Conservation (phyloP, 2,888 invertebrate genomes). For the Trisateles emortualis region DNA sequence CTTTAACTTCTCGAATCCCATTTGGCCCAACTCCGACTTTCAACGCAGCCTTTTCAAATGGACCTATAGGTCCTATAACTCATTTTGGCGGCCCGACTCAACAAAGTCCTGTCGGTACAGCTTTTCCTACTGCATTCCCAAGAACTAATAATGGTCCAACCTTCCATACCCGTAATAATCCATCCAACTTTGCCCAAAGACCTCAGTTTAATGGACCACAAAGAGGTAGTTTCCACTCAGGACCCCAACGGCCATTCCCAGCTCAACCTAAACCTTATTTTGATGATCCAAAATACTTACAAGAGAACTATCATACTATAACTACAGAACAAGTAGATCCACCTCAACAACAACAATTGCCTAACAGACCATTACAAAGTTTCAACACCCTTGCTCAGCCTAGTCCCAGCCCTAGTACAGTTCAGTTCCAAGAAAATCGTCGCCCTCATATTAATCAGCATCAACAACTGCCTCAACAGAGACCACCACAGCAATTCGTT, state of each 20-base stretch:
- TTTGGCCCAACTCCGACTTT: constrained; percentile 69
- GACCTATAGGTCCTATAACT: constrained; percentile 62
- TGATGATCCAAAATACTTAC: constrained; percentile 83
- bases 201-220: constrained; percentile 78
- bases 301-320: constrained; percentile 85
- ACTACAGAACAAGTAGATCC: constrained; percentile 81
- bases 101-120: constrained; percentile 67
- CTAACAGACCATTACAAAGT: constrained; percentile 68
- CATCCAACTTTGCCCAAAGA: constrained; percentile 65
- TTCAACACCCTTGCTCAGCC: constrained; percentile 68
- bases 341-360: constrained; percentile 74
- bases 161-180: constrained; percentile 69
- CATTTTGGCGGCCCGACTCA: constrained; percentile 70
- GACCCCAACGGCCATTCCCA: constrained; percentile 85
- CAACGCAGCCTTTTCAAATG: constrained; percentile 66
- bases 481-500: constrained; percentile 73
- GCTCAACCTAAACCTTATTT: constrained; percentile 75
- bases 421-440: constrained; percentile 71
- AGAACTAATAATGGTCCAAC: constrained; percentile 67
- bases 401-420: constrained; percentile 67
- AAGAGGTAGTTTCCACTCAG: constrained; percentile 78
- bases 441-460: constrained; percentile 70
- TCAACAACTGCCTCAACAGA: constrained; percentile 84
- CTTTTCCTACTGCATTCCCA: constrained; percentile 69
- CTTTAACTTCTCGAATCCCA: constrained; percentile 64